Base-by-base conservation (phyloP, 2,888 invertebrate species). In the Synanthedon tipuliformis region DNA sequence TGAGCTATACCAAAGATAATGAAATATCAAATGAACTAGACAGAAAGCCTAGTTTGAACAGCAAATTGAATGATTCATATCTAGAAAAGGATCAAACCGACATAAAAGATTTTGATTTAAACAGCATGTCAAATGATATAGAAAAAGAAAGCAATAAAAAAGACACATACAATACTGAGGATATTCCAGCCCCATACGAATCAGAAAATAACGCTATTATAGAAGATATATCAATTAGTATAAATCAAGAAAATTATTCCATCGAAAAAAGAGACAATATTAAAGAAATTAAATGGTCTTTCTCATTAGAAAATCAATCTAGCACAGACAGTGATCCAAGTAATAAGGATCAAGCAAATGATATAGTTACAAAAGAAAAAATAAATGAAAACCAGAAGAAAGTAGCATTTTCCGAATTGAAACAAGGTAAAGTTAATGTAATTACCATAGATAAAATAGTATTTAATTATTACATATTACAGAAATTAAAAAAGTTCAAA, bases 371-470 rank as follows among this genome's bases (percentile, higher is more conserved):
- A 52, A 63, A 66, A 59, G 68, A 66, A 57, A 59, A 58, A 54
- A 55, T 56, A 52, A 71, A 73, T 55, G 75, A 71, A 55, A 67
- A 60, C 54, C 64, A 66, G 60, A 76, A 75, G 78, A 77, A 73
- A 74, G 78, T 81, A 64, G 73, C 72, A 68, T 77, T 80, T 75
- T 74, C 71, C 66, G 50, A 66, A 62, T 62, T 62, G 61, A 63
- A 68, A 59, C 64, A 70, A 57, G 82, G 83, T 83, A 82, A 81
- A 45, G 15, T 34, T 10, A 34, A 1, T 10, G n/a, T n/a, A n/a
- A 34, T 34, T 8, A 10, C 34, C 0, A 23, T 23, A 23, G 23
- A 23, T 23, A 4, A 23, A 23, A 23, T 23, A 23, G 23, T 23
- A 23, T 4, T 23, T 23, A 23, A 23, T 4, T 23, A 23, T 23